These are phyloP conservation scores for Chascanopsetta lugubris DNA, from an alignment of 2,113 vertebrate species.

Conservation along the genomic window DNA sequence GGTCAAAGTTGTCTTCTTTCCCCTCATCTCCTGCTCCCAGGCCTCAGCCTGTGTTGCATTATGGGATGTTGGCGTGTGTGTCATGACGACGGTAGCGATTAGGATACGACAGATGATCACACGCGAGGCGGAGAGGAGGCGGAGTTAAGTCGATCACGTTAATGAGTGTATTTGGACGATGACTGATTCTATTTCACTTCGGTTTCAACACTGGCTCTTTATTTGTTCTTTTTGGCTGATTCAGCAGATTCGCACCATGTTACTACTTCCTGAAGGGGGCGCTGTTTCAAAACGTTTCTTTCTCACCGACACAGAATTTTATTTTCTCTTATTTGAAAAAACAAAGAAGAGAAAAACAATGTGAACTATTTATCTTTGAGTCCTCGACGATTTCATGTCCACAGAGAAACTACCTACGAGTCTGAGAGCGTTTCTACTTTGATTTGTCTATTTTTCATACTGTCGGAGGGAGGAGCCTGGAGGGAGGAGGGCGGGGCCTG, in stretches of 20 bases:
- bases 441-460: conserved; percentile 81
- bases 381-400: conserved; percentile 81
- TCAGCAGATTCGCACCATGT: conserved; percentile 67
- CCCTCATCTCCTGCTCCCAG: conserved; percentile 17
- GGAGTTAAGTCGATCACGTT: conserved; percentile 49
- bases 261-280: conserved; percentile 75
- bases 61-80: conserved; percentile 46
- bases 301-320: conserved; percentile 55
- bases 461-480: conserved; percentile 75
- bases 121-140: conserved; percentile 1
- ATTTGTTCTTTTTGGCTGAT: conserved; percentile 61
- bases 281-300: conserved; percentile 68
- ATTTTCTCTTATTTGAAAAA: conserved; percentile 61
- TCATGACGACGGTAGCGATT: conserved; percentile 36
- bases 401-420: conserved; percentile 82
- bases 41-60: conserved; percentile 39
- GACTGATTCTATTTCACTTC: conserved; percentile 76
- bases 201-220: conserved; percentile 81
- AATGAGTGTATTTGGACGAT: conserved; percentile 55
- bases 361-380: conserved; percentile 82
- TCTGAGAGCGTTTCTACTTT: conserved; percentile 80
- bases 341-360: conserved; percentile 72
- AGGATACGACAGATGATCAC: conserved; percentile 34
- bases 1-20: conserved; percentile 70
- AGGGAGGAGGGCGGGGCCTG: too few species aligned